phyloP scores from a whole-genome alignment of 2,888 invertebrate genomes.

The Cenopis cana region DNA sequence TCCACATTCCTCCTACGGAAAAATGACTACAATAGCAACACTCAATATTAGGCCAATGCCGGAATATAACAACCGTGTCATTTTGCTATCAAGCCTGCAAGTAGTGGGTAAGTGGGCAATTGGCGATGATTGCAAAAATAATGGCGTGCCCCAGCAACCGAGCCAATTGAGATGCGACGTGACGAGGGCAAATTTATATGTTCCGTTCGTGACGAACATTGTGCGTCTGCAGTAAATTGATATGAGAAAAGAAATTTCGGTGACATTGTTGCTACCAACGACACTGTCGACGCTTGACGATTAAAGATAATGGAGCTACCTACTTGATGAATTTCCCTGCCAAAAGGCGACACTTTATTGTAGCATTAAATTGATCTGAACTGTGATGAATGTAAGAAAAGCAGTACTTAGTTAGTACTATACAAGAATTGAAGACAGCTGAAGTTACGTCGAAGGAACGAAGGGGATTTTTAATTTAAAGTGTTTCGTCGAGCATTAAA shows the following conservation, averaged over 20 bases:
- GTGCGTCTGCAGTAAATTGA: slow-evolving; percentile 4
- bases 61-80: slow-evolving; percentile 41
- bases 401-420: too few relatives aligned
- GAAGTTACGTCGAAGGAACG: too few relatives aligned
- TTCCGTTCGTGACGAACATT: slow-evolving; percentile 22
- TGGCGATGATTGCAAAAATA: slow-evolving; percentile 75
- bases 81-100: slow-evolving; percentile 22
- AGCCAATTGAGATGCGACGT: slow-evolving; percentile 65
- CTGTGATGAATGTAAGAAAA: too few relatives aligned
- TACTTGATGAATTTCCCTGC: too few relatives aligned
- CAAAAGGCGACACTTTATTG: too few relatives aligned
- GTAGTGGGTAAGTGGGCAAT: slow-evolving; percentile 56
- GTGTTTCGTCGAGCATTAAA: too few relatives aligned
- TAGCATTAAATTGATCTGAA: too few relatives aligned
- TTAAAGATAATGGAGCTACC: too few relatives aligned
- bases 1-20: too few relatives aligned
- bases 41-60: slow-evolving; percentile 55
- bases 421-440: too few relatives aligned
- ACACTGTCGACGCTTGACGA: too few relatives aligned
- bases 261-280: background rate
- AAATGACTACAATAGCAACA: background rate
- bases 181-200: slow-evolving; percentile 46
- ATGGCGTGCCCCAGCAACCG: slow-evolving; percentile 65
- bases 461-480: too few relatives aligned
- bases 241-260: slow-evolving; percentile 1